Conservation (phyloP, 2,888 invertebrate genomes). For the Oscheius sp. region DNA sequence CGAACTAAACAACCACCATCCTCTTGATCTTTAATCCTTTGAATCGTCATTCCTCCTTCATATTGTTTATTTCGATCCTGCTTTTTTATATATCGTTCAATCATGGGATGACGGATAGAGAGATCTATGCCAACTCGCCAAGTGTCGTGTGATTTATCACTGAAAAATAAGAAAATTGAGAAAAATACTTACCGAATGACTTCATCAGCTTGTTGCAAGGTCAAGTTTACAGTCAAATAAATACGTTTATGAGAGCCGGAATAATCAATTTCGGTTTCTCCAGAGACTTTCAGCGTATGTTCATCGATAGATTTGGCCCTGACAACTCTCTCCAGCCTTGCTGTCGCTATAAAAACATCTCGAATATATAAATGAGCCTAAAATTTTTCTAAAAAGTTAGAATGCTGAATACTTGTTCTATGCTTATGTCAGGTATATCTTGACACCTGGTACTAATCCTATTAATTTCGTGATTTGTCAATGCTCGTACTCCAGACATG, state of each 20-base stretch:
- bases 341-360: constrained; percentile 10
- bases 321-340: not conserved
- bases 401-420: not conserved
- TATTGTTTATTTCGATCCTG: not conserved
- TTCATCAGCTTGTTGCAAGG: not conserved
- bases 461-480: not conserved
- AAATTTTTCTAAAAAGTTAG: not conserved
- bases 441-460: constrained; percentile 2
- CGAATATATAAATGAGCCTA: constrained; percentile 13
- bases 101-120: constrained; percentile 3
- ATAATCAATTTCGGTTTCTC: not conserved
- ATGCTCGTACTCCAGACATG: not conserved
- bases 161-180: not conserved
- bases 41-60: constrained; percentile 21
- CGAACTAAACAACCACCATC: not conserved
- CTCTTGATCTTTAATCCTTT: not conserved
- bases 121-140: constrained; percentile 18
- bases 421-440: not conserved
- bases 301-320: not conserved
- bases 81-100: constrained; percentile 1
- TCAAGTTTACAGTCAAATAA: not conserved
- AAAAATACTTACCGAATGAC: not conserved
- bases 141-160: constrained; percentile 12
- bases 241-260: not conserved
- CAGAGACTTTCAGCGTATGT: constrained; percentile 10